A percentile compares a stretch with the other conserved stretches of the same genome.
Evolutionary conservation across 2,113 vertebrate genomes (phyloP).

Genomic region (Calonectris borealis): DNA sequence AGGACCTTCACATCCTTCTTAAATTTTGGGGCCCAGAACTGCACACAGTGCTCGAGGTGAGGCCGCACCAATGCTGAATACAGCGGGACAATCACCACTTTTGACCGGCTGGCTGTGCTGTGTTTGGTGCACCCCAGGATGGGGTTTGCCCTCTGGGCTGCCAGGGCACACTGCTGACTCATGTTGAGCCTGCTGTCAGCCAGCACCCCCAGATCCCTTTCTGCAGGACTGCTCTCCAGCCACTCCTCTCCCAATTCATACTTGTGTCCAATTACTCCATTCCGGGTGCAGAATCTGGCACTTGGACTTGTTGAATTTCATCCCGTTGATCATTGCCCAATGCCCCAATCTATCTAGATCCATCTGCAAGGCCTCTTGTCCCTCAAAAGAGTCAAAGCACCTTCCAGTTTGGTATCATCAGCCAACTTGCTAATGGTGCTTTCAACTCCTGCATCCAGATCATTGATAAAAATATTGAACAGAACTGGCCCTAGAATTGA

Average conservation of each 20-base stretch:
- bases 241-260: neutral
- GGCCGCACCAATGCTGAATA: fast-evolving
- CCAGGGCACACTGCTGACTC: no score
- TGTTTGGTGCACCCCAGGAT: neutral
- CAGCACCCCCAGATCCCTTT: no score
- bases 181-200: fast-evolving
- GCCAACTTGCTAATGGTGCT: neutral
- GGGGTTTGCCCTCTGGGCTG: neutral
- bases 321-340: fast-evolving
- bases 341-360: neutral
- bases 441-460: neutral
- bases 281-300: no score
- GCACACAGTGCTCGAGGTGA: neutral
- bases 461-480: neutral
- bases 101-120: no score
- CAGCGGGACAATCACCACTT: no score
- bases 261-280: no score
- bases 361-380: neutral
- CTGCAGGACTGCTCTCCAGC: neutral
- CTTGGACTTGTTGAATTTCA: neutral
- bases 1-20: neutral
- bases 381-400: neutral
- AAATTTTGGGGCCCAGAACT: neutral
- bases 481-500: neutral
- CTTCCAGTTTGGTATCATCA: neutral